Percentiles rank a stretch among this genome's conserved stretches.
Evolutionary conservation across 2,113 vertebrate genomes (phyloP).

Genomic region (Chascanopsetta lugubris): DNA sequence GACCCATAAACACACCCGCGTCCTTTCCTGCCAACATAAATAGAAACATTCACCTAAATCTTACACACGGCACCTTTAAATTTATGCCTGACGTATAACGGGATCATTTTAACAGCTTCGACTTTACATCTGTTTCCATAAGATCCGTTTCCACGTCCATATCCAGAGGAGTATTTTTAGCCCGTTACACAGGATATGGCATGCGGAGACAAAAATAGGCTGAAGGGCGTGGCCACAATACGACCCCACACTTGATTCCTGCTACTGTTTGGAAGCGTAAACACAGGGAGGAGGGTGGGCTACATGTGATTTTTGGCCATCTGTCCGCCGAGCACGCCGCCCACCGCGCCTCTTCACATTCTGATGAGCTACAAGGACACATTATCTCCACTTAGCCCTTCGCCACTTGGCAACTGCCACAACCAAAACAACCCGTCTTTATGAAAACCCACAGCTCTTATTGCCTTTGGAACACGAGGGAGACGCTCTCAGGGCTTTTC

Average conservation of each 20-base stretch:
- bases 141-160: neutral
- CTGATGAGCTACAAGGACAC: conserved; percentile 65
- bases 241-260: conserved; percentile 17
- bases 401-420: conserved; percentile 61
- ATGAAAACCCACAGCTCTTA: conserved; percentile 54
- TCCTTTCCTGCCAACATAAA: no score
- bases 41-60: no score
- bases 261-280: conserved; percentile 41
- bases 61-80: no score
- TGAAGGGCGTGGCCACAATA: conserved; percentile 3
- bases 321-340: conserved; percentile 48
- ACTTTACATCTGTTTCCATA: neutral
- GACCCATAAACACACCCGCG: no score
- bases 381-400: conserved; percentile 68
- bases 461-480: conserved; percentile 59
- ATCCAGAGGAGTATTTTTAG: neutral
- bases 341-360: conserved; percentile 54
- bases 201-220: neutral
- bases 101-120: neutral
- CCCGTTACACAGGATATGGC: no score
- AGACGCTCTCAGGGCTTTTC: conserved; percentile 28
- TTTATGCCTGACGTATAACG: no score
- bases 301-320: conserved; percentile 51
- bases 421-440: conserved; percentile 65
- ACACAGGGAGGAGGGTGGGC: conserved; percentile 19